Evolutionary conservation across 2,888 invertebrate genomes (phyloP).

Genomic region (Andricus quercusramuli): DNA sequence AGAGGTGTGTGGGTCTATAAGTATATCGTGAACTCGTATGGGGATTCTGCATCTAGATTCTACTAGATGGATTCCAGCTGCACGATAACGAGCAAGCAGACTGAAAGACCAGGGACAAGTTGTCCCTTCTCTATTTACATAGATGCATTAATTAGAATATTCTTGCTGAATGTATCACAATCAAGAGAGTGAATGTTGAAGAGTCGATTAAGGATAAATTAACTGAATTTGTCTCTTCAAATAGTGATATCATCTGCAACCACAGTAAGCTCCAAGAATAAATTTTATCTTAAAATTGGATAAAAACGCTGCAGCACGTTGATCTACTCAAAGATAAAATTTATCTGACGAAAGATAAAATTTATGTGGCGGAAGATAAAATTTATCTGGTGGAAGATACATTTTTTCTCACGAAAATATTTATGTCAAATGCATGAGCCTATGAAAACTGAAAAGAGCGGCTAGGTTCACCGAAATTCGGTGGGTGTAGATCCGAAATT

Average conservation of each 20-base stretch:
- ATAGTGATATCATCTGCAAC: not conserved
- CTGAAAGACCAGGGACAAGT: constrained; percentile 62
- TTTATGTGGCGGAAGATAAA: no score
- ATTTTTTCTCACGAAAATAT: no score
- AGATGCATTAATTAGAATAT: constrained; percentile 69
- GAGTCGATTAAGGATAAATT: constrained; percentile 53
- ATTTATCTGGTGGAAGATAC: no score
- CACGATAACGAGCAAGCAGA: constrained; percentile 66
- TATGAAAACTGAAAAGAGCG: no score
- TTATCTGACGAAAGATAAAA: no score
- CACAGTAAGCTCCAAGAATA: not conserved
- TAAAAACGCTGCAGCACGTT: no score
- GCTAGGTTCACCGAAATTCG: no score
- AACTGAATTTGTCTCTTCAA: not conserved
- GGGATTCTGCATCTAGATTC: constrained; percentile 51
- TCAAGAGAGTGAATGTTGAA: constrained; percentile 52
- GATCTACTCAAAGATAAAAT: no score
- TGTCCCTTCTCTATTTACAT: constrained; percentile 66
- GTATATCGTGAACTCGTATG: constrained; percentile 50
- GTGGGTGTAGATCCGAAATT: no score
- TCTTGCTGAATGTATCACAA: constrained; percentile 56
- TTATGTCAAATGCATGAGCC: no score
- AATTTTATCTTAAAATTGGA: no score
- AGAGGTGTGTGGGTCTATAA: constrained; percentile 25
- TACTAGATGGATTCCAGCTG: constrained; percentile 59